These are phyloP conservation scores for Halcyon badia DNA, from an alignment of 2,797 vertebrate genomes.

Conservation along the genomic window DNA sequence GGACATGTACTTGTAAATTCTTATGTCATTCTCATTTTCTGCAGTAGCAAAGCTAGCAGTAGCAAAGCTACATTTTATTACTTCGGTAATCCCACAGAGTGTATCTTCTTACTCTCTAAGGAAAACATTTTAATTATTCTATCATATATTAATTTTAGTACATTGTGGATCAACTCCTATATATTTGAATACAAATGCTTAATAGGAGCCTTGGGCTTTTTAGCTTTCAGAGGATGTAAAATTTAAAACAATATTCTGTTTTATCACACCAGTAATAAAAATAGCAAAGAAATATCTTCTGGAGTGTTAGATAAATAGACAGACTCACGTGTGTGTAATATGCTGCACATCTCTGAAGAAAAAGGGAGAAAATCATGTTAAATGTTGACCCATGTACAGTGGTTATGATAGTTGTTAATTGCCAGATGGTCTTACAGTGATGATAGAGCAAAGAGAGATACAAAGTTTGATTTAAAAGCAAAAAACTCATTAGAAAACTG, in stretches of 20 bases:
- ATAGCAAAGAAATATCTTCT: neutral
- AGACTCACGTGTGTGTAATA: neutral
- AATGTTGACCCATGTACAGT: neutral
- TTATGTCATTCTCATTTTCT: neutral
- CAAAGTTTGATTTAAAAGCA: neutral
- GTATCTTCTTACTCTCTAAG: neutral
- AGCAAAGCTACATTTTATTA: neutral
- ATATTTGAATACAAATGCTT: neutral
- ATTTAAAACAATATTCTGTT: neutral
- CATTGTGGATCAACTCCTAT: neutral
- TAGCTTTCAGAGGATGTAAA: neutral
- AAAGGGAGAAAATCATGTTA: neutral
- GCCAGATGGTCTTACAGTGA: neutral
- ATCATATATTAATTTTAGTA: neutral
- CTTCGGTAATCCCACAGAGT: neutral
- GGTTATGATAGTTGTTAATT: neutral
- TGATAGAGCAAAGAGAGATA: neutral
- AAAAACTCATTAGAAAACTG: neutral
- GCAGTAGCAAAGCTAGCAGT: neutral
- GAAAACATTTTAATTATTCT: neutral
- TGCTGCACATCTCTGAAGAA: neutral
- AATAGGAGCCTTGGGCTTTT: neutral
- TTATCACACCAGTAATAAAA: neutral
- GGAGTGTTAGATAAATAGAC: neutral
- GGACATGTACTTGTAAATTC: neutral